Evolutionary conservation across 2,888 invertebrate species (phyloP).

Genomic region (Campaea margaritaria): DNA sequence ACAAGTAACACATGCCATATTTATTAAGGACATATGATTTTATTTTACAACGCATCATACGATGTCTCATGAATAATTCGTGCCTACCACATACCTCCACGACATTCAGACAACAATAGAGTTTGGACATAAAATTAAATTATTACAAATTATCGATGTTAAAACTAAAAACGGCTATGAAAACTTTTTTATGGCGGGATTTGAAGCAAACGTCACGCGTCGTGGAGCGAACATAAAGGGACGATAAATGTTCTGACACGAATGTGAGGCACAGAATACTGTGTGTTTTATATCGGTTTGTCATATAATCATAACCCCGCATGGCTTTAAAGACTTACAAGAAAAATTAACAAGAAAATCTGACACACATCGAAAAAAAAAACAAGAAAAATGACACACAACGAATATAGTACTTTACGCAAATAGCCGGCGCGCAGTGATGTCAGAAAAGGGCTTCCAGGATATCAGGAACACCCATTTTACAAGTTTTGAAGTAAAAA

Average conservation of each 20-base stretch:
- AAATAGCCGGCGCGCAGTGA: too few relatives aligned
- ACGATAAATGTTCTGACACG: conserved; percentile 54
- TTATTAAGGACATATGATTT: too few relatives aligned
- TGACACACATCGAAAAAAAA: too few relatives aligned
- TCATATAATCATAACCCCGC: background rate
- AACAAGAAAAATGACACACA: too few relatives aligned
- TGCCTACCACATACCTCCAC: conserved; percentile 23
- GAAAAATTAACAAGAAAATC: too few relatives aligned
- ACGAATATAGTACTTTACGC: too few relatives aligned
- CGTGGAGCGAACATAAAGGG: conserved; percentile 62
- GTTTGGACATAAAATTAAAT: conserved; percentile 40
- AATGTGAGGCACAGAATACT: conserved; percentile 37
- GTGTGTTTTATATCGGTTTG: conserved; percentile 17
- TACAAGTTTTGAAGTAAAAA: too few relatives aligned
- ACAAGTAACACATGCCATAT: too few relatives aligned
- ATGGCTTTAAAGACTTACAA: too few relatives aligned
- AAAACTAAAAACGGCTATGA: conserved; percentile 34
- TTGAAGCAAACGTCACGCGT: conserved; percentile 55
- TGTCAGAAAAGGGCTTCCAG: too few relatives aligned
- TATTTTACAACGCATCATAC: conserved; percentile 3
- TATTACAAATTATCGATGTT: conserved; percentile 41
- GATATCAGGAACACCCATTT: too few relatives aligned
- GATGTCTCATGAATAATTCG: conserved; percentile 26
- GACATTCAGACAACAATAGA: conserved; percentile 26
- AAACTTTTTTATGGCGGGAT: conserved; percentile 39